These are phyloP conservation scores for Oedothorax gibbosus DNA, from an alignment of 1,140 invertebrate genomes.

Conservation along the genomic window DNA sequence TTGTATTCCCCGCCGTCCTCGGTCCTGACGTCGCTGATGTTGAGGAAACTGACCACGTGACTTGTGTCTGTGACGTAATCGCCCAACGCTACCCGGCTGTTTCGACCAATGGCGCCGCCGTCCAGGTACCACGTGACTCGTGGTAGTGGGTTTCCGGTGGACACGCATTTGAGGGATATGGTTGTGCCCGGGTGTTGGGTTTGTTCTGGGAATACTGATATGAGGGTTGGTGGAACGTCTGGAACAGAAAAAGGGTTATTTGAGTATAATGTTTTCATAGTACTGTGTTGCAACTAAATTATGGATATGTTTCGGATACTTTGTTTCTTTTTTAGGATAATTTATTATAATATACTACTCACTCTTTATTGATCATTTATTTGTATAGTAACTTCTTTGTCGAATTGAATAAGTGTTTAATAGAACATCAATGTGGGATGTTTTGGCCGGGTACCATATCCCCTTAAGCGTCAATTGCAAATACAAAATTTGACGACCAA, in stretches of 20 bases:
- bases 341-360: too few relatives aligned
- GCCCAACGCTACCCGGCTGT: conserved; percentile 72
- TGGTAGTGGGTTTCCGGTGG: conserved; percentile 91
- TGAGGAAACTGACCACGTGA: conserved; percentile 69
- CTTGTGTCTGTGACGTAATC: conserved; percentile 71
- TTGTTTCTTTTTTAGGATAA: too few relatives aligned
- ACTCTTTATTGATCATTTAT: too few relatives aligned
- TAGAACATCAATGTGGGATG: too few relatives aligned
- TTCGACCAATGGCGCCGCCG: conserved; percentile 69
- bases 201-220: conserved; percentile 73
- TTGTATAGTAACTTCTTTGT: too few relatives aligned
- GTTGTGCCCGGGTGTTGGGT: conserved; percentile 83
- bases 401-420: too few relatives aligned
- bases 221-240: conserved; percentile 64
- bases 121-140: conserved; percentile 95
- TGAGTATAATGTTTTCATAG: neutral
- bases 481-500: too few relatives aligned
- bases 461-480: too few relatives aligned
- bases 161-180: conserved; percentile 73
- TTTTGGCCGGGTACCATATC: too few relatives aligned
- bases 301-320: too few relatives aligned
- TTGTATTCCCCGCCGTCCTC: conserved; percentile 69
- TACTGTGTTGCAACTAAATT: too few relatives aligned
- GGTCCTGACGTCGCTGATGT: conserved; percentile 67
- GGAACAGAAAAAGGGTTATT: conserved; percentile 1